Conservation (phyloP, 2,888 invertebrate species). For the Agrilus biguttatus region DNA sequence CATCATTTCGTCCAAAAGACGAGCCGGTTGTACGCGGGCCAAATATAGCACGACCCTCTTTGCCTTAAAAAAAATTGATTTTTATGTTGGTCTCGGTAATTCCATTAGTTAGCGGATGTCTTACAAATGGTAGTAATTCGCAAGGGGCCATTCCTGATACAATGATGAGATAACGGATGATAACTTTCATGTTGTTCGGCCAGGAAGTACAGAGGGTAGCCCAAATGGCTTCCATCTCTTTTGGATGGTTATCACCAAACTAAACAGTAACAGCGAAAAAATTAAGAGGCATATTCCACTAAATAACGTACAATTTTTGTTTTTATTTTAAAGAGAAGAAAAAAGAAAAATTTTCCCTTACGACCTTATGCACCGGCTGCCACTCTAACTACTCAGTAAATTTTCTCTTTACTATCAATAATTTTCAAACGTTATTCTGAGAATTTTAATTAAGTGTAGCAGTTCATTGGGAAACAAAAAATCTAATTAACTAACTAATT, state of each 20-base stretch:
- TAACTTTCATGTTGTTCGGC: conserved; percentile 94
- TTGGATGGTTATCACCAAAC: conserved; percentile 92
- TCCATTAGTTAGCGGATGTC: background rate
- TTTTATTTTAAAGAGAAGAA: too few species aligned
- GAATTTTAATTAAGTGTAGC: too few species aligned
- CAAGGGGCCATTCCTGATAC: conserved; percentile 95
- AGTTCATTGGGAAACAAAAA: too few species aligned
- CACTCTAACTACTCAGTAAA: too few species aligned
- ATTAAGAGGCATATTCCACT: background rate
- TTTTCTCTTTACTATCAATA: too few species aligned
- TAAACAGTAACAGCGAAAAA: conserved; percentile 26
- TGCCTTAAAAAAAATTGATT: conserved; percentile 45
- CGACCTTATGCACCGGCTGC: too few species aligned
- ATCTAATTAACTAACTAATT: too few species aligned
- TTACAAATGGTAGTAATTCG: conserved; percentile 82
- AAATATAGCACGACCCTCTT: conserved; percentile 89
- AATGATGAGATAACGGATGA: conserved; percentile 90
- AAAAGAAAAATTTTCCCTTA: too few species aligned
- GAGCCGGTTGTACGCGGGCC: conserved; percentile 81
- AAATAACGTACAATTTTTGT: background rate
- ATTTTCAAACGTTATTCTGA: too few species aligned
- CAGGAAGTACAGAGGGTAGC: conserved; percentile 88
- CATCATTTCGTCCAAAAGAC: conserved; percentile 93
- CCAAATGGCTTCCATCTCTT: conserved; percentile 94
- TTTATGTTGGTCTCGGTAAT: background rate